Percentiles rank a stretch among this genome's conserved stretches.
These are phyloP conservation scores for Atta cephalotes DNA, from an alignment of 1,140 invertebrate species.

Conservation along the genomic window DNA sequence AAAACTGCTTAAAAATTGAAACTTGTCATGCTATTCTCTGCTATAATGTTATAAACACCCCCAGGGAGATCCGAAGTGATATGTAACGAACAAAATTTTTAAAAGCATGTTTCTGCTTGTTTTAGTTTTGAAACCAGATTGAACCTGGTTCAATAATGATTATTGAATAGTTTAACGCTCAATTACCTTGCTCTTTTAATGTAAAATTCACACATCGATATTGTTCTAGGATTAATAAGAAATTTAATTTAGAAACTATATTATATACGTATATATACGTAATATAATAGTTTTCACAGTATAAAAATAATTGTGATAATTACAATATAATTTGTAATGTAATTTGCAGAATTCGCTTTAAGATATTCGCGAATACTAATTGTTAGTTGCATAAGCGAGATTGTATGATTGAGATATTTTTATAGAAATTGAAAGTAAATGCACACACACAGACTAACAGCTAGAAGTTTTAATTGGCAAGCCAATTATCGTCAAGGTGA, in stretches of 20 bases:
- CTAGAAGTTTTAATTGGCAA: constrained; percentile 73
- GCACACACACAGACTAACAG: neutral
- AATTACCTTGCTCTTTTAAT: no score
- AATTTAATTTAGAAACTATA: constrained; percentile 2
- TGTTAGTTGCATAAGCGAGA: neutral
- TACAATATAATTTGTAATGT: constrained; percentile 19
- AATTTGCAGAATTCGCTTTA: neutral
- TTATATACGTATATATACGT: no score
- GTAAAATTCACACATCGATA: no score
- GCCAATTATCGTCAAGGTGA: constrained; percentile 64
- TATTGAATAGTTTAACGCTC: no score
- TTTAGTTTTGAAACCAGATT: no score
- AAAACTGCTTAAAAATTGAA: no score
- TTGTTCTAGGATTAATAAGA: neutral
- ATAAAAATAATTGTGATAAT: neutral
- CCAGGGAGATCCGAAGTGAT: no score
- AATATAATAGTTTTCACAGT: neutral
- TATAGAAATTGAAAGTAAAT: constrained; percentile 49
- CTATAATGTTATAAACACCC: no score
- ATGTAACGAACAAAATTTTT: no score
- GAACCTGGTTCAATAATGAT: no score
- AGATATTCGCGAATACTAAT: constrained; percentile 20
- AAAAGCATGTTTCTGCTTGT: no score
- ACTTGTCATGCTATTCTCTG: no score
- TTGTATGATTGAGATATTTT: constrained; percentile 48